Evolutionary conservation across 2,113 vertebrate species (phyloP).

Genomic region (Cochlearius cochlearius): DNA sequence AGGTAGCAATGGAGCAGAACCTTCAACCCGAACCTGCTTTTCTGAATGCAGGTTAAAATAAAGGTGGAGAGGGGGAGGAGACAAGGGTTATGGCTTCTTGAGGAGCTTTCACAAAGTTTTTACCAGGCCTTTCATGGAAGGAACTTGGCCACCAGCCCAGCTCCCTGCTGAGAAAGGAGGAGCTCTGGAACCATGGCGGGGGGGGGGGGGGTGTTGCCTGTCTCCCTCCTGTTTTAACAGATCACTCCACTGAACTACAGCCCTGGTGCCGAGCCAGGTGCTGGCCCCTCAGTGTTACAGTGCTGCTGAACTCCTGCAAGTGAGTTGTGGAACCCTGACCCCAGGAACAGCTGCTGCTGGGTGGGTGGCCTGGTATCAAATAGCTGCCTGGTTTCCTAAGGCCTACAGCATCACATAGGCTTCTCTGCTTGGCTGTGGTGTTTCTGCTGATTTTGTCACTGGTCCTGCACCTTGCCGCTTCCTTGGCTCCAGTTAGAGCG

Average conservation of each 20-base stretch:
- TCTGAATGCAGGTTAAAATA: background rate
- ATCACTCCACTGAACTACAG: too few species aligned
- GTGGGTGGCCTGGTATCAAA: background rate
- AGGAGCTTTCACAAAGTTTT: background rate
- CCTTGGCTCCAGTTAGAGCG: background rate
- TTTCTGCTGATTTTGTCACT: background rate
- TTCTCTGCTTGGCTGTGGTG: background rate
- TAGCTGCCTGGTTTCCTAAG: background rate
- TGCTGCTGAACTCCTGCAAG: background rate
- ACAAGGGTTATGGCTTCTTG: background rate
- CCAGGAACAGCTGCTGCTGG: background rate
- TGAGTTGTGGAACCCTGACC: rapidly evolving
- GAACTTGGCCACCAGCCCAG: background rate
- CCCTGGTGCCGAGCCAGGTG: too few species aligned
- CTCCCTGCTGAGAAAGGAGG: background rate
- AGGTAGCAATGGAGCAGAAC: background rate
- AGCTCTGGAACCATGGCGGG: background rate
- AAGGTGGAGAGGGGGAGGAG: background rate
- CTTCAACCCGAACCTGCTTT: background rate
- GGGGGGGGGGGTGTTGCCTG: background rate
- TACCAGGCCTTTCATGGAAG: background rate
- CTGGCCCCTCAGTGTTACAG: background rate
- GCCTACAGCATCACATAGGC: background rate
- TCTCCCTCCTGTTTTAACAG: background rate
- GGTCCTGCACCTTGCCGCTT: too few species aligned